Evolutionary conservation across 2,797 vertebrate genomes (phyloP).

Genomic region (Avahi laniger): DNA sequence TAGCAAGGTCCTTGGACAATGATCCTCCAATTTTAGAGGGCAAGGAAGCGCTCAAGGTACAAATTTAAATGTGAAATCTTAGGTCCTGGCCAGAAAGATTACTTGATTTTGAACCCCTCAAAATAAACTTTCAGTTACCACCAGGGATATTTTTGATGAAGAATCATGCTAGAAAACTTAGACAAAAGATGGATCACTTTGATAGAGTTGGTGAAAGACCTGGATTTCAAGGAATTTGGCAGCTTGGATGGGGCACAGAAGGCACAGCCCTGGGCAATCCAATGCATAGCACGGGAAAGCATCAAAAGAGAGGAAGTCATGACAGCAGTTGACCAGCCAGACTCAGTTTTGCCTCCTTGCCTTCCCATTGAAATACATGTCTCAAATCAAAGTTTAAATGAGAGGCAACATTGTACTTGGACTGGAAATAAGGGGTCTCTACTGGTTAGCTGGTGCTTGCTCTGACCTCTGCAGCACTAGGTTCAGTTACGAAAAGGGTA

Average conservation of each 20-base stretch:
- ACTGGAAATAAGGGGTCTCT: not conserved
- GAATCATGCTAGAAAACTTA: constrained; percentile 3
- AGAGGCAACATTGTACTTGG: not conserved
- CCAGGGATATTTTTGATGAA: not conserved
- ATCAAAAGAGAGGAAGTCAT: not conserved
- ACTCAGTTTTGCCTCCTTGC: not conserved
- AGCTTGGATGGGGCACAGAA: not conserved
- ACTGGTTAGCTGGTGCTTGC: not conserved
- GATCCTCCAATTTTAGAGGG: constrained; percentile 26
- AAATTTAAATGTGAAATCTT: constrained; percentile 22
- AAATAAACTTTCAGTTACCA: constrained; percentile 16
- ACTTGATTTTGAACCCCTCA: not conserved
- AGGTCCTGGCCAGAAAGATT: not conserved
- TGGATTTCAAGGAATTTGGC: not conserved
- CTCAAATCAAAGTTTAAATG: not conserved
- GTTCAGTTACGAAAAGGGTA: not conserved
- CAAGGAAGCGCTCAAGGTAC: not conserved
- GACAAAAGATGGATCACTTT: not conserved
- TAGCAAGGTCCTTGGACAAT: not conserved
- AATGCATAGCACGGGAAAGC: not conserved
- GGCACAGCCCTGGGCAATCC: not conserved
- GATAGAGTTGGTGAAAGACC: not conserved
- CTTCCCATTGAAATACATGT: not conserved
- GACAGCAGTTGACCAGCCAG: not conserved
- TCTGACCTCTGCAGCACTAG: not conserved